phyloP scores from a whole-genome alignment of 2,113 vertebrate species.

The Malurus elegans region DNA sequence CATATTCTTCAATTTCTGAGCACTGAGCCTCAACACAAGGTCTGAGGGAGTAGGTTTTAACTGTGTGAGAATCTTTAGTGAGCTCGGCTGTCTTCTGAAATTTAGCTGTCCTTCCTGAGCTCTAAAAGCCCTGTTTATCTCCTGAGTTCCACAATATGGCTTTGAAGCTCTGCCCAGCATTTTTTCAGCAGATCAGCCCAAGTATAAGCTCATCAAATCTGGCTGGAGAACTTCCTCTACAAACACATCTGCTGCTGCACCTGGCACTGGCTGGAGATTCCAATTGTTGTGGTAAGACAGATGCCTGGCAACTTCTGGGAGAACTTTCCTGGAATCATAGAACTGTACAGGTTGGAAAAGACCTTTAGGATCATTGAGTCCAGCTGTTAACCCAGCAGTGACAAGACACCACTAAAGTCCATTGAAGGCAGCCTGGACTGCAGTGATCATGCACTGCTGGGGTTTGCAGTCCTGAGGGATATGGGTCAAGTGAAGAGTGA shows the following conservation, averaged over 20 bases:
- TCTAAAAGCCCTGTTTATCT: not conserved
- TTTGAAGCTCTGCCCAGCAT: not conserved
- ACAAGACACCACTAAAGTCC: not conserved
- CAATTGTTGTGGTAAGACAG: not conserved
- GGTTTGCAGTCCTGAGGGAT: not conserved
- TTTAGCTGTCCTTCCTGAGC: not conserved
- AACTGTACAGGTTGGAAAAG: not conserved
- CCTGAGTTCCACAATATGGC: not conserved
- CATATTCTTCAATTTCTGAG: not conserved
- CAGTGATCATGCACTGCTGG: not conserved
- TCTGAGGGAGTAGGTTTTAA: not conserved
- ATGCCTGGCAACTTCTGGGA: not conserved
- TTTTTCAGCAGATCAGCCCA: not conserved
- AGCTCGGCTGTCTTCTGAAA: not conserved
- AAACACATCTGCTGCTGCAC: slow-evolving; percentile 22
- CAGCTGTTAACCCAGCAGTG: not conserved
- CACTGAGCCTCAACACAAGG: not conserved
- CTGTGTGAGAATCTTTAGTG: not conserved
- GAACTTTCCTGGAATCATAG: not conserved
- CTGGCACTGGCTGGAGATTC: not conserved
- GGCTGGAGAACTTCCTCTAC: slow-evolving; percentile 4
- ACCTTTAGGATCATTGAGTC: not conserved
- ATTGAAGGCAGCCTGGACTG: not conserved
- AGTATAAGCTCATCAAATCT: slow-evolving; percentile 4
- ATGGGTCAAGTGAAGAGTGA: not conserved